Conservation (phyloP, 2,113 vertebrate species). For the Laticauda laticaudata region DNA sequence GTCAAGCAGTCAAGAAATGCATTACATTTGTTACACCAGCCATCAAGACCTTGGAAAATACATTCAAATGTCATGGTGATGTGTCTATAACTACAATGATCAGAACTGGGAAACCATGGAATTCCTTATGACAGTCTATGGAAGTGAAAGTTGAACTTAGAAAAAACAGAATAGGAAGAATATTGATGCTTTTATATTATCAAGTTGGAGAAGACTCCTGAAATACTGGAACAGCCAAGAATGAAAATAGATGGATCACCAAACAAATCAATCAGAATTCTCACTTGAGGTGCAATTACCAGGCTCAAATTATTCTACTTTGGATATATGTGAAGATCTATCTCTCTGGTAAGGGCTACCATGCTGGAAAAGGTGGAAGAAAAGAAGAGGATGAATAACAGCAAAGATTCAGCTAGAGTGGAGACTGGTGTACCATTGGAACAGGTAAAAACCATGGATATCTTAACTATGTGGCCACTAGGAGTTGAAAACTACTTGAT, state of each 20-base stretch:
- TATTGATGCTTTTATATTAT: not conserved
- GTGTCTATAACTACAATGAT: not conserved
- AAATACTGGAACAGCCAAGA: not conserved
- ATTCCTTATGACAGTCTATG: not conserved
- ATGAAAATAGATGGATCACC: not conserved
- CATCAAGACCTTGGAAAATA: not conserved
- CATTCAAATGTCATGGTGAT: not conserved
- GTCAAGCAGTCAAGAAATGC: not conserved
- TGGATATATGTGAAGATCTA: not conserved
- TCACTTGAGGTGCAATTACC: not conserved
- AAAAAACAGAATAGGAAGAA: not conserved
- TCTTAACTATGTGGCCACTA: not conserved
- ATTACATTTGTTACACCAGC: not conserved
- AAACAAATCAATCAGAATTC: not conserved
- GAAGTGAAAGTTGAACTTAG: not conserved
- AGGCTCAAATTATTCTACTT: not conserved
- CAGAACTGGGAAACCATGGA: not conserved
- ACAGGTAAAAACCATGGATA: not conserved
- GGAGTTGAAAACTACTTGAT: not conserved
- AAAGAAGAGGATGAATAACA: not conserved
- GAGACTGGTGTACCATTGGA: not conserved
- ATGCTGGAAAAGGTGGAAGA: not conserved
- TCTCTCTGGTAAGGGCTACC: not conserved
- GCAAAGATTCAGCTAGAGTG: not conserved
- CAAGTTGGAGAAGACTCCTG: not conserved